Base-by-base conservation (phyloP, 2,113 vertebrate genomes). In the Dunckerocampus dactyliophorus region DNA sequence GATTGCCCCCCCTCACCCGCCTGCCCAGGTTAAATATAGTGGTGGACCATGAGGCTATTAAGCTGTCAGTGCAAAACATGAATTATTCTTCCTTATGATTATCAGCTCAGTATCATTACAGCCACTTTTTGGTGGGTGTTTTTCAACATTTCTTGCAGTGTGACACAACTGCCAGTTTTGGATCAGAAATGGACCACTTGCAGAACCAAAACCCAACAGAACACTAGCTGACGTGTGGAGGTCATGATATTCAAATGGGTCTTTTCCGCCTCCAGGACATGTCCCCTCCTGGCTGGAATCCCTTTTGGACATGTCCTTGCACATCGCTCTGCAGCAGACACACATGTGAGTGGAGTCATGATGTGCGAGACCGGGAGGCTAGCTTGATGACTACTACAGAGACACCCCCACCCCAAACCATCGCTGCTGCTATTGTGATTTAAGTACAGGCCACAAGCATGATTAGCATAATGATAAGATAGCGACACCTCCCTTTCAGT, bases 381-480 rank as follows among this genome's bases (percentile, higher is more conserved):
- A 74, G 71, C 80, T 73, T 65, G 59, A 76, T 78, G 72, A 74
- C 75, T 47, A 34, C 76, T 72, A 76, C 72, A 62, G 61, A 31
- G 20, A 53, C 56, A 57, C 56, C 62, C 43, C 60, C 61, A 28
- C 24, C 24, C 24, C 24, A 28, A 28, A 28, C 37, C 76, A 62
- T 13, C 62, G 37, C 55, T 58, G 47, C 19, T 64, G 34, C 76
- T 62, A 83, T 90, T 90, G 87, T 89, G 69, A 79, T 85, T 85
- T 86, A 89, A 89, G 79, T 85, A 81, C 65, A 71, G 80, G 76
- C 79, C 82, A 82, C 84, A 84, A 71, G 80, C 34, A 0, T 24
- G 64, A 88, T 92, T 89, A 87, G 71, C 89, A 91, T 91, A 88
- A 85, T 89, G 88, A 91, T 91, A 88, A 91, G 85, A 82, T 79